These are phyloP conservation scores for Gambusia yucatana DNA, from an alignment of 2,797 vertebrate species.

Conservation along the genomic window DNA sequence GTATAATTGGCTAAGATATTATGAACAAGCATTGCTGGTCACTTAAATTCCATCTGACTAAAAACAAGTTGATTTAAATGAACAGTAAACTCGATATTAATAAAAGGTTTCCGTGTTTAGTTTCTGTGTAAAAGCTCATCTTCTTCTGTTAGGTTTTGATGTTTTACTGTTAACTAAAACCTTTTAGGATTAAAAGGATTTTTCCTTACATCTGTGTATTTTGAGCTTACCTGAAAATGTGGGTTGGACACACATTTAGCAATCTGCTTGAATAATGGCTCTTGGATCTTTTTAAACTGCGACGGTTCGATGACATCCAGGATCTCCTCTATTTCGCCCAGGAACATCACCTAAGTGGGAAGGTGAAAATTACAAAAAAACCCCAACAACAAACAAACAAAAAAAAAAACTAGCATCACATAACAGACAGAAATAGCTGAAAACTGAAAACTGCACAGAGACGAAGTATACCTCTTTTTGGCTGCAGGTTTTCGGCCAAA, in stretches of 20 bases:
- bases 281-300: slow-evolving; percentile 98
- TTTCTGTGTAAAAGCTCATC: not conserved
- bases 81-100: not conserved
- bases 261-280: slow-evolving; percentile 97
- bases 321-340: slow-evolving; percentile 98
- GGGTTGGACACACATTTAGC: slow-evolving; percentile 95
- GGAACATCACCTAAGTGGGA: slow-evolving; percentile 91
- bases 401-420: not conserved
- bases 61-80: not conserved
- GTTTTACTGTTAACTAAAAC: not conserved
- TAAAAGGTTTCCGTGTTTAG: not conserved
- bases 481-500: slow-evolving; percentile 99
- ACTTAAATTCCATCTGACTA: not conserved
- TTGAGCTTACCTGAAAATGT: slow-evolving; percentile 92
- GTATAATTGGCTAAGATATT: not conserved
- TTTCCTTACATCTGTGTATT: not conserved
- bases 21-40: not conserved
- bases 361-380: not conserved
- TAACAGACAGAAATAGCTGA: too few species aligned
- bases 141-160: not conserved
- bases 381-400: too few species aligned
- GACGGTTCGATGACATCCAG: slow-evolving; percentile 97
- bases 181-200: not conserved
- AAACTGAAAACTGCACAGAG: not conserved
- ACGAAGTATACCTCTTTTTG: slow-evolving; percentile 91